These are phyloP conservation scores for Brenthis daphne DNA, from an alignment of 2,888 invertebrate species.

Conservation along the genomic window DNA sequence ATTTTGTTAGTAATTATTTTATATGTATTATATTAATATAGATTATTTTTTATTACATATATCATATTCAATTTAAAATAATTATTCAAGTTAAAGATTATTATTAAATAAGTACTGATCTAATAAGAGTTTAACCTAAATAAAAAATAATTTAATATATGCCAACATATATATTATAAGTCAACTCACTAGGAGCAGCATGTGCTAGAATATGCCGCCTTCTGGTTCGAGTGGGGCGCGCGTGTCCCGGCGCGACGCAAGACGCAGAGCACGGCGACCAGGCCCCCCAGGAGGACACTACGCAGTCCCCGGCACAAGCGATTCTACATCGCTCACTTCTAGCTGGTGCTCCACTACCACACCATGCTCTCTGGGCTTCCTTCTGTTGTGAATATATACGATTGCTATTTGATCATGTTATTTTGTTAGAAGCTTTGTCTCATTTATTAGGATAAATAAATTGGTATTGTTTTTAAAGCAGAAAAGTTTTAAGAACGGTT, in stretches of 20 bases:
- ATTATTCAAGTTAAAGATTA: too few species aligned
- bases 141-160: too few species aligned
- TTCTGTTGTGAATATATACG: constrained; percentile 54
- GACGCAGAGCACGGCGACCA: constrained; percentile 80
- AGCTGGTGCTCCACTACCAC: constrained; percentile 72
- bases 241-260: constrained; percentile 61
- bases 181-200: constrained; percentile 61
- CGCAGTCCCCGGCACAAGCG: constrained; percentile 86
- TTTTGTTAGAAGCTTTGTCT: too few species aligned
- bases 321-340: constrained; percentile 83
- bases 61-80: too few species aligned
- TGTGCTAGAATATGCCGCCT: constrained; percentile 66
- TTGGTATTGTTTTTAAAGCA: too few species aligned
- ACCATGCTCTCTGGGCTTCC: constrained; percentile 78
- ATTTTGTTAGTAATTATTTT: too few species aligned
- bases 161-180: too few species aligned
- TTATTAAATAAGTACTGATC: too few species aligned
- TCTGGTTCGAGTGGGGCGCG: constrained; percentile 57
- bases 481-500: too few species aligned
- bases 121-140: too few species aligned
- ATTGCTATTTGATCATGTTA: not conserved
- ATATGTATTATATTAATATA: not conserved
- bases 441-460: too few species aligned
- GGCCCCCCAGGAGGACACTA: constrained; percentile 83
- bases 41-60: not conserved